Evolutionary conservation across 2,888 invertebrate species (phyloP).

Genomic region (Arge pagana): DNA sequence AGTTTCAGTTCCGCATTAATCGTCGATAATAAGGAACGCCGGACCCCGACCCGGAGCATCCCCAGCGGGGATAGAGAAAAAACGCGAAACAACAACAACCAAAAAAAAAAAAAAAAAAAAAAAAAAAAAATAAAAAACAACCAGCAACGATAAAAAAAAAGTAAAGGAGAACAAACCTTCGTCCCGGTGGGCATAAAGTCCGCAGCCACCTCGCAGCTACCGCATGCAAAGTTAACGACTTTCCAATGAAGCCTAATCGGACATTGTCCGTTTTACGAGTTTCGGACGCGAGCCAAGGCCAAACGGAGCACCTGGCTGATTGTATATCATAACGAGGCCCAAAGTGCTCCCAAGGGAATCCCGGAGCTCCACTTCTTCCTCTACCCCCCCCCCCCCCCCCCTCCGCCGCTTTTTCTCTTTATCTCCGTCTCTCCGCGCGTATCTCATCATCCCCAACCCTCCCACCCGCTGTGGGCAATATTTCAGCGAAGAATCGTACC

Average conservation of each 20-base stretch:
- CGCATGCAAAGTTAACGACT: conserved; percentile 37
- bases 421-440: no score
- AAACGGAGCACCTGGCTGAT: conserved; percentile 56
- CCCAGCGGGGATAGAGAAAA: background rate
- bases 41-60: no score
- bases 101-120: conserved; percentile 16
- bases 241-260: conserved; percentile 37
- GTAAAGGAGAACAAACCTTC: background rate
- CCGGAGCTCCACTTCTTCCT: no score
- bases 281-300: conserved; percentile 32
- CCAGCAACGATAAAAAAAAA: background rate
- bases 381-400: no score
- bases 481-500: conserved; percentile 12
- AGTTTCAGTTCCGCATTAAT: no score
- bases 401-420: no score
- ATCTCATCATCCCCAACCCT: no score
- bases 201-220: conserved; percentile 19
- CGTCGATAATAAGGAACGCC: no score
- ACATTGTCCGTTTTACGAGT: conserved; percentile 41
- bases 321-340: no score
- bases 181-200: conserved; percentile 14
- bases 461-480: no score
- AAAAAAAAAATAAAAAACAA: conserved; percentile 18
- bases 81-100: background rate
- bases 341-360: conserved; percentile 35